These are phyloP conservation scores for Sicus ferrugineus DNA, from an alignment of 2,888 invertebrate species.

Conservation along the genomic window DNA sequence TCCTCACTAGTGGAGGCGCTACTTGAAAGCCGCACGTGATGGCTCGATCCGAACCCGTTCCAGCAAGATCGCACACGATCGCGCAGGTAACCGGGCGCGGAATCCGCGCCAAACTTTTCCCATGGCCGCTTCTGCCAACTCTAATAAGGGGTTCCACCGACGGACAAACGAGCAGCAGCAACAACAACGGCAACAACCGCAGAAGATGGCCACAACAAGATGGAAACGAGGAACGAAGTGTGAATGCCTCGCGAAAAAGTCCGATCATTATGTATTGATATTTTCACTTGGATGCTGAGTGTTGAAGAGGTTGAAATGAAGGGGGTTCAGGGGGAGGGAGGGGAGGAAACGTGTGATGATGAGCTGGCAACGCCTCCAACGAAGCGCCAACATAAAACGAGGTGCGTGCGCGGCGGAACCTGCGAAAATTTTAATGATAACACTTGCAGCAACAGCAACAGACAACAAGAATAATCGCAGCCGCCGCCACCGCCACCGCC, in stretches of 20 bases:
- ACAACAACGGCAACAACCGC: background rate
- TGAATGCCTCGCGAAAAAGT: constrained; percentile 45
- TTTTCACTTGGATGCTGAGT: constrained; percentile 43
- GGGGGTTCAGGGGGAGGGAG: background rate
- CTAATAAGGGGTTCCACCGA: constrained; percentile 9
- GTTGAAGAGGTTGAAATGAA: background rate
- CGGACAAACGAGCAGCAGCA: background rate
- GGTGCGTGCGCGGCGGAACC: constrained; percentile 31
- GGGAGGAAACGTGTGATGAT: constrained; percentile 59
- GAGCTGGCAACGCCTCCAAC: constrained; percentile 59
- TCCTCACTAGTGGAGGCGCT: too few species aligned
- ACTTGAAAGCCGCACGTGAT: too few species aligned
- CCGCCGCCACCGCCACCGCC: too few species aligned
- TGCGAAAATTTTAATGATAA: constrained; percentile 36
- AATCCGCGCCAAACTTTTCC: constrained; percentile 7
- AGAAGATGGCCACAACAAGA: background rate
- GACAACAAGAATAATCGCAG: constrained; percentile 1
- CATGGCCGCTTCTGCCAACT: background rate
- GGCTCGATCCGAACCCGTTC: too few species aligned
- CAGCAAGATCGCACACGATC: too few species aligned
- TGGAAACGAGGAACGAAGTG: constrained; percentile 38
- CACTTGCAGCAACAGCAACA: constrained; percentile 34
- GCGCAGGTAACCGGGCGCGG: too few species aligned
- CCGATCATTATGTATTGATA: constrained; percentile 44
- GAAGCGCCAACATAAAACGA: constrained; percentile 43